Evolutionary conservation across 2,797 vertebrate genomes (phyloP), one percentile per base, ranked within the genome.

Genomic region (Bufotes viridis): DNA sequence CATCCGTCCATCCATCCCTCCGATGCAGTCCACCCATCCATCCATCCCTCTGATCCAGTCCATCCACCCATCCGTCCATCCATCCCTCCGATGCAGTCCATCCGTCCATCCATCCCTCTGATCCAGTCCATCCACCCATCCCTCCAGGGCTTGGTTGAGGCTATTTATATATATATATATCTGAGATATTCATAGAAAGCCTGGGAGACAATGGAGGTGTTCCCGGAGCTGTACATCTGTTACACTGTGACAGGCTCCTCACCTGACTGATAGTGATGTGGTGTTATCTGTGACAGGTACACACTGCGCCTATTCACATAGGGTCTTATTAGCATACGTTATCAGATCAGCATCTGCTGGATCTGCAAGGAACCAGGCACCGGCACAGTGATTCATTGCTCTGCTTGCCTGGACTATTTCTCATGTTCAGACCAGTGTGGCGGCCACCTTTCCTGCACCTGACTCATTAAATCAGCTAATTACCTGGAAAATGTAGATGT

Each of bases 251-350:
- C 79, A 81, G 34, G 79, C n/a, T 81, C 79, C 29, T 63, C 42
- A 81, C 79, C 79, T 58, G 78, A 63, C 29, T 81, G 65, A 81
- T 81, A 63, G 58, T 49, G 42, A 65, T 65, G 79, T 65, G 79
- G 34, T 51, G 58, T 65, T 81, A 63, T 81, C 79, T 81, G 29
- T 81, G 79, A 81, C 79, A 81, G 42, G 60, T 81, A 29, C 79
- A 81, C 55, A 81, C 65, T 81, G 79, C 58, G 0, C 20, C 18
- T n/a, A 49, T 63, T 49, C 65, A 65, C 79, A 81, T 81, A 49
- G 60, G 79, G 58, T 63, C 79, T 81, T 63, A 63, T 63, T 63
- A 81, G 58, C 79, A 49, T 81, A 17, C 7, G 6, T 81, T 63
- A 63, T 49, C 79, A 49, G 79, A 65, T 42, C 61, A 61, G 63